Base-by-base conservation (phyloP, 2,888 invertebrate species). In the Tachina fera region DNA sequence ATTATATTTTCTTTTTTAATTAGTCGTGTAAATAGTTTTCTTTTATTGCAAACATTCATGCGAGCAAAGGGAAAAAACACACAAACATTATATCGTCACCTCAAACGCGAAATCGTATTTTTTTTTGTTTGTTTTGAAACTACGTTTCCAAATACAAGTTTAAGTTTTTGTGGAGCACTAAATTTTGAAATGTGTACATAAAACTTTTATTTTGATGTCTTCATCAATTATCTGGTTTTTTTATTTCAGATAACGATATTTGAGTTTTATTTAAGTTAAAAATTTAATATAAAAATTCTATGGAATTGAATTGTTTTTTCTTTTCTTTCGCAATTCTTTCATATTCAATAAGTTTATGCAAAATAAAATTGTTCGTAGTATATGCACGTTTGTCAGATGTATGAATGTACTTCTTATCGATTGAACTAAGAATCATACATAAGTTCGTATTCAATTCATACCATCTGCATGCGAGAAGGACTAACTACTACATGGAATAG, bases 331-430 rank as follows among this genome's bases (percentile, higher is more conserved):
- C 61, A 45, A 67, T 75, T 68, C 16, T 75, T 68, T 41, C 10
- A 63, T 56, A n/a, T 70, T 56, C 63, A 82, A 82, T 70, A 76
- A 76, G 76, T 61, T 76, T 22, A 47, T 45, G 61, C 41, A 58
- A 56, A 68, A 80, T 77, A 53, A 53, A 77, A 68, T 31, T 31
- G 31, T 31, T 31, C 31, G 6, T 31, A 31, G 13, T 60, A 9
- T n/a, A 9, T 51, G 8, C 9, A 9, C 31, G 31, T 45, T 3
- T 47, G 45, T 70, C 51, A 61, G 70, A 39, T 53, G 41, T 61
- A 9, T 31, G n/a, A n/a, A n/a, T n/a, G 6, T 31, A 6, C 6
- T 31, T 31, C 31, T 79, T 79, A 71, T 71, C 56, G 79, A 63
- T 71, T 71, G 47, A 39, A n/a, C 45, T 71, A 47, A 14, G 47